Conservation (phyloP, 2,113 vertebrate species). For the Hoplias malabaricus region DNA sequence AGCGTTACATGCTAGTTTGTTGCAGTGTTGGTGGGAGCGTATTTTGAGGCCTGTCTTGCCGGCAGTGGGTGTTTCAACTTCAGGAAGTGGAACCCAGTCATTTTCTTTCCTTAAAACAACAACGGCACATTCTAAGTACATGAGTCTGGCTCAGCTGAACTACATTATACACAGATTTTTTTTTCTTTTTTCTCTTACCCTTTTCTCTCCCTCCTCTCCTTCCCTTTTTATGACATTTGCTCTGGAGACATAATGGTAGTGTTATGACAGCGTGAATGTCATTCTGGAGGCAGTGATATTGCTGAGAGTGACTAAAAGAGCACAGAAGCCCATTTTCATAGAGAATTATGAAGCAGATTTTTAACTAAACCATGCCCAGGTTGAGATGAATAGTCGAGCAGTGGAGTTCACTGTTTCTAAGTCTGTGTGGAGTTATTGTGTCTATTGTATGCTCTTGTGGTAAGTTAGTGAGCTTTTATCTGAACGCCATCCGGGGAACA, state of each 20-base stretch:
- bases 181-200: slow-evolving; percentile 50
- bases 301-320: slow-evolving; percentile 46
- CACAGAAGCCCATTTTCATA: not conserved
- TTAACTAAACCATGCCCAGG: slow-evolving; percentile 17
- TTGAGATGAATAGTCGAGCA: slow-evolving; percentile 67
- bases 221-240: slow-evolving; percentile 65
- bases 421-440: slow-evolving; percentile 67
- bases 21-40: slow-evolving; percentile 15
- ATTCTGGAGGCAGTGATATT: slow-evolving; percentile 67
- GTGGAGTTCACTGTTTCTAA: slow-evolving; percentile 65
- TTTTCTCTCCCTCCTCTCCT: slow-evolving; percentile 34
- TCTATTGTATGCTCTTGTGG: slow-evolving; percentile 60
- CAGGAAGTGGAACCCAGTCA: slow-evolving; percentile 68
- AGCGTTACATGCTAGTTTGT: slow-evolving; percentile 48
- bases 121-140: slow-evolving; percentile 58
- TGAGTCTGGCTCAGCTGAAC: slow-evolving; percentile 61
- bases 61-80: slow-evolving; percentile 69
- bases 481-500: slow-evolving; percentile 82
- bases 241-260: slow-evolving; percentile 73
- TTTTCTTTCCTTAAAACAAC: slow-evolving; percentile 70
- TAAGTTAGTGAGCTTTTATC: slow-evolving; percentile 76
- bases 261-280: slow-evolving; percentile 76
- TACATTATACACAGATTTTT: slow-evolving; percentile 63
- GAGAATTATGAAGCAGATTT: not conserved
- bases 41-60: slow-evolving; percentile 65